phyloP scores from a whole-genome alignment of 2,113 vertebrate genomes.

The Limanda limanda region DNA sequence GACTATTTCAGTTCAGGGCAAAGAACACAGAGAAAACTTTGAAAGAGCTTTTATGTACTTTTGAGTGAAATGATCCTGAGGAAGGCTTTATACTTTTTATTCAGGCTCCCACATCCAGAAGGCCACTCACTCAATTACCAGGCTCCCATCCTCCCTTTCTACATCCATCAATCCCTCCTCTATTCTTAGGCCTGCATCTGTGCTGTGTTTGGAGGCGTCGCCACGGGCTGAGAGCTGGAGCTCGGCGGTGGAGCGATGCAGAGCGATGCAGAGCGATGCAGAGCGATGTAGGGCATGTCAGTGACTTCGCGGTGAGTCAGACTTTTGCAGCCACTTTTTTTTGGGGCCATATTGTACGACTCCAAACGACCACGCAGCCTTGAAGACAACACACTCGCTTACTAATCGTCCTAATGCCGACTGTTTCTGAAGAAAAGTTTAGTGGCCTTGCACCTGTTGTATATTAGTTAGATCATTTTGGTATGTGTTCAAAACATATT shows the following conservation, averaged over 20 bases:
- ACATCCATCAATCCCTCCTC: slow-evolving; percentile 67
- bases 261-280: not conserved
- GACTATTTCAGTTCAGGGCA: slow-evolving; percentile 77
- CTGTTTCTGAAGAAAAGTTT: slow-evolving; percentile 41
- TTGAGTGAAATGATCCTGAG: slow-evolving; percentile 79
- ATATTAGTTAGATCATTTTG: too few relatives aligned
- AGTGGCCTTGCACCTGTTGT: too few relatives aligned
- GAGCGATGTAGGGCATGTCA: slow-evolving; percentile 69
- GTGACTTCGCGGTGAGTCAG: slow-evolving; percentile 69
- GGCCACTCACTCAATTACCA: slow-evolving; percentile 81
- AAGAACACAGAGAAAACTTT: slow-evolving; percentile 74
- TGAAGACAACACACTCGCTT: slow-evolving; percentile 34
- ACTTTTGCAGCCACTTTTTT: slow-evolving; percentile 61
- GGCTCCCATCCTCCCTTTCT: slow-evolving; percentile 63
- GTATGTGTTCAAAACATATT: too few relatives aligned
- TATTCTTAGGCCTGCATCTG: slow-evolving; percentile 77
- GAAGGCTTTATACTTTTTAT: slow-evolving; percentile 75
- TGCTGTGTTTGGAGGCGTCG: slow-evolving; percentile 70
- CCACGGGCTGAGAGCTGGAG: slow-evolving; percentile 72
- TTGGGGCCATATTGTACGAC: slow-evolving; percentile 48
- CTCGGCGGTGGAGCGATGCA: slow-evolving; percentile 32
- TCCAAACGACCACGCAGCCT: slow-evolving; percentile 42
- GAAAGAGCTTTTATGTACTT: slow-evolving; percentile 84
- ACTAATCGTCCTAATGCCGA: slow-evolving; percentile 43
- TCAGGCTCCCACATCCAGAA: slow-evolving; percentile 73